phyloP scores from a whole-genome alignment of 2,888 invertebrate species.

The Zhuqinia jingwanae region DNA sequence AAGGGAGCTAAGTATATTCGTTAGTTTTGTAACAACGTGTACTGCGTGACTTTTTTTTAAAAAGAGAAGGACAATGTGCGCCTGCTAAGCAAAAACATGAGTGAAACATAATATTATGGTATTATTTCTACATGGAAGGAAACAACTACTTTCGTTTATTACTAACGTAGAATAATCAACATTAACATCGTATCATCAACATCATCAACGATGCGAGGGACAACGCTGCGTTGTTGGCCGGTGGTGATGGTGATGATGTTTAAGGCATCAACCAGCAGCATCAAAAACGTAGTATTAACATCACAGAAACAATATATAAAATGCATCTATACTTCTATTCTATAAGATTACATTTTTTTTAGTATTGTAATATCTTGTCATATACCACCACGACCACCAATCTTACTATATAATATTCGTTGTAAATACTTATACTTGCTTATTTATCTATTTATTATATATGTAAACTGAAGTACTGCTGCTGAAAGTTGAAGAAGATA shows the following conservation, averaged over 20 bases:
- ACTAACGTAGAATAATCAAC: not conserved
- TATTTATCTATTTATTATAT: not conserved
- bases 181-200: not conserved
- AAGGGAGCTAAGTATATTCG: too few species aligned
- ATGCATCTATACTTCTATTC: too few species aligned
- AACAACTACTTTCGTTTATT: not conserved
- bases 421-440: too few species aligned
- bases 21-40: not conserved
- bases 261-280: too few species aligned
- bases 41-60: not conserved
- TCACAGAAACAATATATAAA: slow-evolving; percentile 19
- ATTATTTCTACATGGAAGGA: slow-evolving; percentile 7
- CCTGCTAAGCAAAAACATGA: not conserved
- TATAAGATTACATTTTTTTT: not conserved
- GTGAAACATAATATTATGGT: not conserved
- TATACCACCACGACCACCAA: not conserved
- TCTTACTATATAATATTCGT: too few species aligned
- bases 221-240: not conserved
- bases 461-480: slow-evolving; percentile 14
- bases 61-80: not conserved
- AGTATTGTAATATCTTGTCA: not conserved
- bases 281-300: not conserved
- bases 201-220: slow-evolving; percentile 7
- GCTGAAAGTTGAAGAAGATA: slow-evolving; percentile 61
- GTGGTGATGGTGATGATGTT: too few species aligned